Conservation (phyloP, 2,113 vertebrate species). For the Centropus bengalensis region DNA sequence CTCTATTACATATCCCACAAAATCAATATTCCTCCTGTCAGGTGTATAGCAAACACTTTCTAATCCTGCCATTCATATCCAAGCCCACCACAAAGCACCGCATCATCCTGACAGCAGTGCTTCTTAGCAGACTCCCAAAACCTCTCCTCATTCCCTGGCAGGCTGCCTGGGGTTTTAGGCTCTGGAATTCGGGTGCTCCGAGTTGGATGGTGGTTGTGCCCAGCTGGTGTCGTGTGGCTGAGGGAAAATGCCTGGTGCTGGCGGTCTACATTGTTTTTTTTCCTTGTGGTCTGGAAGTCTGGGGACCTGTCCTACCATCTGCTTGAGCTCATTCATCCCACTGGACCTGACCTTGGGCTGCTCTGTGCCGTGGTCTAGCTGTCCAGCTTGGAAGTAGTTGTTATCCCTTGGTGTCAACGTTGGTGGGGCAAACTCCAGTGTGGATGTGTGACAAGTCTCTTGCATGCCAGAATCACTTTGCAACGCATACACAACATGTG, state of each 20-base stretch:
- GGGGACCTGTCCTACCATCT: neutral
- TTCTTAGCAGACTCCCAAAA: neutral
- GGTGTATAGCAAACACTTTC: neutral
- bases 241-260: neutral
- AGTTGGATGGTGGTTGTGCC: neutral
- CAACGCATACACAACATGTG: rapidly evolving
- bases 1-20: constrained; percentile 1
- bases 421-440: neutral
- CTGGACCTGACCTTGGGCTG: neutral
- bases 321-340: rapidly evolving
- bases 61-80: neutral
- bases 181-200: neutral
- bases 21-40: constrained; percentile 7
- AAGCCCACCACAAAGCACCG: neutral
- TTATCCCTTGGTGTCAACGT: rapidly evolving
- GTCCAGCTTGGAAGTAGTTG: neutral
- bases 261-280: rapidly evolving
- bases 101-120: neutral
- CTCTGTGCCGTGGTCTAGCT: neutral
- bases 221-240: neutral
- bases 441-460: neutral
- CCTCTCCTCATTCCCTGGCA: rapidly evolving
- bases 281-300: neutral
- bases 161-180: neutral
- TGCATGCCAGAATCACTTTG: neutral